Evolutionary conservation across 2,113 vertebrate species (phyloP), one percentile per base, ranked within the genome.

Genomic region (Phaetusa simplex): DNA sequence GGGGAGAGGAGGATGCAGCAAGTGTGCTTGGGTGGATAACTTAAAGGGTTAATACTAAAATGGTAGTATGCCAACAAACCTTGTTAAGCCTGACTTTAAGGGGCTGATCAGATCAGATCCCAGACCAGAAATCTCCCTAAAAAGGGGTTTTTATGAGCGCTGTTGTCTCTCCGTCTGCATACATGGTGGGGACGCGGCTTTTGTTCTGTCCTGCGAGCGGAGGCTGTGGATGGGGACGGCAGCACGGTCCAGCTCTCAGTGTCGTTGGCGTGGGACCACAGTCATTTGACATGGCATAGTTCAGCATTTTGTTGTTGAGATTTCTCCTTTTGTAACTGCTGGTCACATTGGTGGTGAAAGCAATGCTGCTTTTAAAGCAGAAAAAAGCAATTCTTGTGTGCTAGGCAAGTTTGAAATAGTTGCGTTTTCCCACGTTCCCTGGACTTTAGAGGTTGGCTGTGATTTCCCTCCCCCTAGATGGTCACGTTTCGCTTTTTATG

Each of bases 241-340:
- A 95, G 77, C 61, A 53, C 1, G 0, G 62, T 76, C 66, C 79
- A 80, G 90, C 70, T 70, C 82, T 38, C 16, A 86, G 18, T 82
- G 34, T 67, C 0, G 14, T 93, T 88, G 93, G 87, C 69, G 32
- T 90, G 92, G 64, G 95, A 85, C 76, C 67, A 79, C 79, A 80
- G 79, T 80, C 86, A 96, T 96, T 95, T 91, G 86, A 73, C 86
- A 88, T 53, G 45, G 67, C 13, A 81, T 71, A 94, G 26, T 90
- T 78, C 67, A 96, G 80, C 45, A 10, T 83, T 92, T 88, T 86
- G 64, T 88, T 86, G 82, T 38, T 92, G 89, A 81, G 36, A 86
- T 88, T 89, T 95, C 64, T 95, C 43, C 90, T 90, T 94, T 96
- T 96, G 95, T 97, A 92, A 86, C 78, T 92, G 95, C 72, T 79